Evolutionary conservation across 1,140 invertebrate species (phyloP), one percentile per base, ranked within the genome.

Genomic region (Aphis gossypii): DNA sequence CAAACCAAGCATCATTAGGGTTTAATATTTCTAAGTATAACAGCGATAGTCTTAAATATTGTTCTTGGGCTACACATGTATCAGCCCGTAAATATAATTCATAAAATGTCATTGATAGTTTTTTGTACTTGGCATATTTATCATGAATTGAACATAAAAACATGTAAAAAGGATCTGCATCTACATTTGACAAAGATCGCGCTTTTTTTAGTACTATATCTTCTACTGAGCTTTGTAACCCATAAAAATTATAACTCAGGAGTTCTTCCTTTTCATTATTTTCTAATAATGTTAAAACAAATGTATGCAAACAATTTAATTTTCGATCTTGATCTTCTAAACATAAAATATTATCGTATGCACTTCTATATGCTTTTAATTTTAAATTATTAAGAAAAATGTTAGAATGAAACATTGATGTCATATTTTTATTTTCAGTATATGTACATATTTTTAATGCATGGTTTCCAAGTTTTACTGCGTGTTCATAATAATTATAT

Each of bases 161-260:
- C 92, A 93, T 93, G 51, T 93, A 93, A 44, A 41, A 93, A 23
- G 82, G 76, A 54, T n/a, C 38, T 23, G 92, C 92, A 56, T 93
- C 92, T 25, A 46, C 11, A 93, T 93, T 93, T 30, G 92, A 93
- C 3, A 93, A 41, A 25, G 92, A 93, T 84, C 92, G 46, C 5
- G 92, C 92, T 93, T 93, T 93, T 93, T 93, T 93, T 54, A 93
- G n/a, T 20, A 93, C 82, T 54, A 86, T 93, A 56, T 93, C 92
- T 93, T 93, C 92, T 30, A 93, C 35, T 54, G 92, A 21, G 30
- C 82, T 84, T 41, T 93, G 92, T 86, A 93, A 56, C 21, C 92
- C 92, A 56, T 48, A 86, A 56, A 93, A 93, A 51, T 93, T 86
- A 54, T 56, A 93, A 86, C 76, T 86, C 51, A 93, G 21, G 4